Conservation (phyloP, 2,888 invertebrate genomes). For the Luperina nickerlii region DNA sequence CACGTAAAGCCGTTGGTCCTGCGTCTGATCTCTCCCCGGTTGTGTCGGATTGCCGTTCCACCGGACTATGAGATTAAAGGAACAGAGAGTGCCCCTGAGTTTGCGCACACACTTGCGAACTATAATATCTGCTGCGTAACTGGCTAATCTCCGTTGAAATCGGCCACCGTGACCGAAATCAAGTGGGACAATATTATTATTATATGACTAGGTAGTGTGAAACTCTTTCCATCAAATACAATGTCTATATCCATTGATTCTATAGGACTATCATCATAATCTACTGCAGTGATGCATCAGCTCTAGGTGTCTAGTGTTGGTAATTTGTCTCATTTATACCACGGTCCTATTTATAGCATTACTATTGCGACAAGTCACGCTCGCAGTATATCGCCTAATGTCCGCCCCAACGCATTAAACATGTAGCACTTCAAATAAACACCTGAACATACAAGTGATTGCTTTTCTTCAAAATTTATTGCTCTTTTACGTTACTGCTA, state of each 20-base stretch:
- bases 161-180: no score
- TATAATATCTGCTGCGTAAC: no score
- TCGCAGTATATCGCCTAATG: neutral
- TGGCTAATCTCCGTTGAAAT: no score
- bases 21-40: no score
- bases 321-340: neutral
- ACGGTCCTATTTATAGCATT: constrained; percentile 1
- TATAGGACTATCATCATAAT: neutral
- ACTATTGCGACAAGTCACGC: neutral
- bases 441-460: neutral
- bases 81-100: no score
- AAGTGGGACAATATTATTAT: no score
- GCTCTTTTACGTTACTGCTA: neutral
- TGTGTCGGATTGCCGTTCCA: no score
- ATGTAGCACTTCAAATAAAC: constrained; percentile 24
- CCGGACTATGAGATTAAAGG: no score
- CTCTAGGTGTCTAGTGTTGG: neutral
- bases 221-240: neutral
- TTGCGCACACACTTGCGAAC: no score
- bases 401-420: neutral
- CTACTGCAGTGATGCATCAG: neutral
- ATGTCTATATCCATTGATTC: neutral
- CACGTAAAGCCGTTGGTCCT: no score
- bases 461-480: constrained; percentile 4
- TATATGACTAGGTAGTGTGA: neutral